Evolutionary conservation across 1,140 invertebrate species (phyloP).

Genomic region (Pteromalus puparum): DNA sequence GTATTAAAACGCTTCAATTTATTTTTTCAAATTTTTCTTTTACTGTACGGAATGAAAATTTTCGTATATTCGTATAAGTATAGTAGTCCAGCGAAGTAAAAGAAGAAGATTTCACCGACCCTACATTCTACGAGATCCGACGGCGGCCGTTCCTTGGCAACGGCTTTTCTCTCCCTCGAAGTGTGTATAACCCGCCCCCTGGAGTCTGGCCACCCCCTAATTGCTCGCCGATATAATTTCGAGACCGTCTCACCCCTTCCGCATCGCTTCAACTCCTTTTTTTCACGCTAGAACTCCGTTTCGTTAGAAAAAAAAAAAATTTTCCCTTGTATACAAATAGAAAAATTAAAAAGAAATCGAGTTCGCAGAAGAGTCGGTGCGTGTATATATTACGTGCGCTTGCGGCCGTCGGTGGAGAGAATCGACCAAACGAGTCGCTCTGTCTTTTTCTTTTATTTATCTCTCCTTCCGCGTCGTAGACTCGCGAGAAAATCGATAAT

Average conservation of each 20-base stretch:
- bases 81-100: background rate
- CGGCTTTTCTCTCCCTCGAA: background rate
- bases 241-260: background rate
- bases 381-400: background rate
- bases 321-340: background rate
- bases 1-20: background rate
- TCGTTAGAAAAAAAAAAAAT: background rate
- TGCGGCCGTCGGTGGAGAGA: background rate
- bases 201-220: background rate
- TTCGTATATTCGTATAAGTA: no score
- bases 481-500: slow-evolving; percentile 47
- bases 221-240: slow-evolving; percentile 3
- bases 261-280: background rate
- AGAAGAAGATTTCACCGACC: background rate
- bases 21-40: background rate
- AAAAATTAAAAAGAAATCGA: background rate
- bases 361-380: background rate
- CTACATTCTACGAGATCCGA: background rate
- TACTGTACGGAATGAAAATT: background rate
- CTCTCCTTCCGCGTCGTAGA: slow-evolving; percentile 18
- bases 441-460: background rate
- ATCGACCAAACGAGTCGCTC: slow-evolving; percentile 47
- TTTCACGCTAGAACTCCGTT: background rate
- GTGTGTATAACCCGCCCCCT: background rate
- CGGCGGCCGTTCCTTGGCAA: background rate